Percentiles rank a stretch among this genome's conserved stretches.
Evolutionary conservation across 2,888 invertebrate genomes (phyloP).

Genomic region (Heliconius erato): DNA sequence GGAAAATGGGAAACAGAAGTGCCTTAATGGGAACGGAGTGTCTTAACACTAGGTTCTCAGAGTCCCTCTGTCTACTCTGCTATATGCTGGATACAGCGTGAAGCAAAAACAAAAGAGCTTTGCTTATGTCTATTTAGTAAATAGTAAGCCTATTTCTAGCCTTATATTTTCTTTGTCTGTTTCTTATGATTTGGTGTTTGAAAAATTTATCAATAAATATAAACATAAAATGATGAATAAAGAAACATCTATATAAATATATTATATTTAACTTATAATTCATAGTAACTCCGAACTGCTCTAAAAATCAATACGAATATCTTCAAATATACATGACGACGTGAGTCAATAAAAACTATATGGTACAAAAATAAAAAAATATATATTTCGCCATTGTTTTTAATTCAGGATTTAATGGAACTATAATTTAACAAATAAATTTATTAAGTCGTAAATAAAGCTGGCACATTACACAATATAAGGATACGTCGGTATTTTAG

Average conservation of each 20-base stretch:
- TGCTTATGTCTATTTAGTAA: not conserved
- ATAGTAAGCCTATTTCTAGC: not conserved
- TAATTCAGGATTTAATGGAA: conserved; percentile 55
- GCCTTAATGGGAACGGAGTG: no score
- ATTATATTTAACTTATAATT: no score
- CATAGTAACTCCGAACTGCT: no score
- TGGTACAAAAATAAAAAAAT: conserved; percentile 15
- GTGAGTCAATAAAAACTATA: not conserved
- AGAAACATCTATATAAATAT: no score
- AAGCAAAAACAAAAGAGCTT: not conserved
- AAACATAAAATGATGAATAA: no score
- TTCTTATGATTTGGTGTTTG: not conserved
- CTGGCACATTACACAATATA: conserved; percentile 55
- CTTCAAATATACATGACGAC: not conserved
- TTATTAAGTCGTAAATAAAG: conserved; percentile 65
- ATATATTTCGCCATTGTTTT: conserved; percentile 47
- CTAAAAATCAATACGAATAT: no score
- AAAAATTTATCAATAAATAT: not conserved
- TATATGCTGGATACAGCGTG: no score
- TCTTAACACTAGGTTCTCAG: no score
- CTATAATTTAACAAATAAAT: conserved; percentile 62
- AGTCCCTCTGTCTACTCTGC: no score
- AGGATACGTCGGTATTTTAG: conserved; percentile 53
- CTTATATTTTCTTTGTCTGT: not conserved
- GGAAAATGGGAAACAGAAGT: no score